phyloP scores from a whole-genome alignment of 2,888 invertebrate genomes.

The Amitus sp. region DNA sequence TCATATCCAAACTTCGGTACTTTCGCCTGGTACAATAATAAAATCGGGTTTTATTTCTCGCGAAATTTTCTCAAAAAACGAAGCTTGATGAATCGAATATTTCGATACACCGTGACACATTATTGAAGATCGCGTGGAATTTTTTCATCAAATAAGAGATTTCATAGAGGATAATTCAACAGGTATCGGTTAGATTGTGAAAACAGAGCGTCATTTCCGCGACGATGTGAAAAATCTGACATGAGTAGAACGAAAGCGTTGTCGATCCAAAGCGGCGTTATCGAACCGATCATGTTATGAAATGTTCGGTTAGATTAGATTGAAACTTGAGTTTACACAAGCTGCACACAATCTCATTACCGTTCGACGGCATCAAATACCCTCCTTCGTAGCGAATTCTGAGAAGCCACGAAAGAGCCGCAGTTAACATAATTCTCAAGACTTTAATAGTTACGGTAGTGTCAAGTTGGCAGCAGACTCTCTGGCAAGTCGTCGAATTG shows the following conservation, averaged over 20 bases:
- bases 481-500: slow-evolving; percentile 38
- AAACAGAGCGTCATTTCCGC: slow-evolving; percentile 2
- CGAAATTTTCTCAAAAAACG: no score
- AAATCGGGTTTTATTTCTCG: no score
- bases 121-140: no score
- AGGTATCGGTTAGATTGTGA: background rate
- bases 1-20: no score
- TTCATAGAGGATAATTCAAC: no score
- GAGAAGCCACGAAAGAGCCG: slow-evolving; percentile 40
- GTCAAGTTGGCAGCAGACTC: slow-evolving; percentile 29
- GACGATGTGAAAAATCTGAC: slow-evolving; percentile 6
- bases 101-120: no score
- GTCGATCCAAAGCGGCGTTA: slow-evolving; percentile 25
- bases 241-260: slow-evolving; percentile 16
- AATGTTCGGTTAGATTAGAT: slow-evolving; percentile 36
- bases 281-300: slow-evolving; percentile 33
- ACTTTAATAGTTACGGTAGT: slow-evolving; percentile 41
- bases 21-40: no score
- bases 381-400: slow-evolving; percentile 37
- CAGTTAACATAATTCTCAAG: slow-evolving; percentile 41
- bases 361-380: slow-evolving; percentile 40
- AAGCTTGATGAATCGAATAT: no score
- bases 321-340: slow-evolving; percentile 40
- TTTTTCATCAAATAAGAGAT: no score
- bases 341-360: slow-evolving; percentile 42